Base-by-base conservation (phyloP, 2,113 vertebrate species). In the Turdus rufiventris region DNA sequence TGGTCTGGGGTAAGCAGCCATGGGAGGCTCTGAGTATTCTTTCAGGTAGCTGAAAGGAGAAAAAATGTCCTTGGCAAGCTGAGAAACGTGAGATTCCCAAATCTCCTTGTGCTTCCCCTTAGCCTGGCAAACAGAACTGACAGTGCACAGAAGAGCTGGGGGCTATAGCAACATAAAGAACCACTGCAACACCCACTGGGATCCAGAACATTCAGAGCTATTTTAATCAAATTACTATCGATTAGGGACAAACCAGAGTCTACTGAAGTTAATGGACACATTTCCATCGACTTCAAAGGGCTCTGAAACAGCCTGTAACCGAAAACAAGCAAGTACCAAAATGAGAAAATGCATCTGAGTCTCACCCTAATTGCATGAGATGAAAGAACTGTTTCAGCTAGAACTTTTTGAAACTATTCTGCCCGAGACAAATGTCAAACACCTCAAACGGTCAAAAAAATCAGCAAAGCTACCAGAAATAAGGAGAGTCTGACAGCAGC, bases 141-240 rank as follows among this genome's bases (percentile, higher is more conserved):
- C 40, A 5, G 3, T 1, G 10, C 47, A 29, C 56, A 67, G 93
- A 51, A 82, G 82, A 87, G 57, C 87, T 82, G 80, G 61, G 57
- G 66, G 84, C 80, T 89, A 61, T 3, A 34, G 66, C 84, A 85
- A 65, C 50, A 90, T 79, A 45, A 85, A 79, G 53, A 89, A 61
- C 84, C 90, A 92, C 57, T 57, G 86, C 91, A 71, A 31, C 7
- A 33, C 72, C 89, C 65, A 20, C 77, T 38, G 87, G 86, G 91
- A 93, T 79, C 70, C 74, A 36, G 81, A 94, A 94, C 81, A 73
- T 82, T 91, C 81, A 82, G 87, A 91, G 87, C 85, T 95, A 89
- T 94, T 95, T 95, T 95, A 94, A 95, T 91, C 93, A 91, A 97
- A 97, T 94, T 97, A 96, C 89, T 91, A 96, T 92, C 5, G 91